Base-by-base conservation (phyloP, 2,888 invertebrate genomes). In the Sesamia inferens region DNA sequence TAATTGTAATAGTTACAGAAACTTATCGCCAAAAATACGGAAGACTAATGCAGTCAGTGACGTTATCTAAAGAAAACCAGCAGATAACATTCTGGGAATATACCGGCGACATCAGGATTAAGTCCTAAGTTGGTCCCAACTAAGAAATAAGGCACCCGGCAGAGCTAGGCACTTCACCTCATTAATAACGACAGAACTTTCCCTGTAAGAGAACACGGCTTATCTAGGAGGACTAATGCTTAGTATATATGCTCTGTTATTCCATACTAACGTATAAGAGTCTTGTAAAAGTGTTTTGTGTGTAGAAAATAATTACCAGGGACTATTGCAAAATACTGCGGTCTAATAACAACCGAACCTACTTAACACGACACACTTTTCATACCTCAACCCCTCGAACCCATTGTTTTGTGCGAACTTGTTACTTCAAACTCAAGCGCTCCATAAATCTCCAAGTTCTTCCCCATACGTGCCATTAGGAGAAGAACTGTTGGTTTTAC, bases 401-500 rank as follows among this genome's bases (percentile, higher is more conserved):
- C 31, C 22, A 16, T 42, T 73, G 73, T 79, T 65, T 79, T 61
- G 61, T 48, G 48, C 47, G 31, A 73, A 76, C 76, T 79, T 76
- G 74, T 61, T 65, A 79, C 76, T 79, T 19, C 31, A 65, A 79
- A 79, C 61, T 55, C 59, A 44, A 73, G 73, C 48, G 51, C 64
- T 61, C 54, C 22, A 73, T 55, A 73, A 64, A 76, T 79, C 55
- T 31, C 42, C 11, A 0, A 76, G 55, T 76, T 79, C 59, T 51
- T 57, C 47, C 62, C 65, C 81, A 70, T 54, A 66, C 65, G 77
- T 71, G 66, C 71, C 65, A 81, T 79, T 81, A 77, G 13, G 65
- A 81, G 77, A 62, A 61, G 69, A 74, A 74, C 57, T 54, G 63
- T 63, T 70, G 67, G 55, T 72, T 77, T 75, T 71, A 73, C 69